phyloP scores from a whole-genome alignment of 2,888 invertebrate species.

The Julus scanicus region DNA sequence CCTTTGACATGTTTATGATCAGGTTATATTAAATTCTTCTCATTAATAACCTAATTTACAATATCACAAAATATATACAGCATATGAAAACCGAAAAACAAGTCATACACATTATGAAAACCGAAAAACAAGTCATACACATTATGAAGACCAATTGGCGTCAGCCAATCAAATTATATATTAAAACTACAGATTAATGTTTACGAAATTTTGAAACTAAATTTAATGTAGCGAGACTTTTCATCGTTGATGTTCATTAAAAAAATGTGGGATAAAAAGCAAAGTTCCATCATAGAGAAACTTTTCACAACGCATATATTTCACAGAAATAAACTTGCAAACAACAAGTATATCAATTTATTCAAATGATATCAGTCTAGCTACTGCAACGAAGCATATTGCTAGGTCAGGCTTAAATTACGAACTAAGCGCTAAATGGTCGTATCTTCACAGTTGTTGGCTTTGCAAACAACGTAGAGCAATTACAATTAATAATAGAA shows the following conservation, averaged over 20 bases:
- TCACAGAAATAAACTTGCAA: background rate
- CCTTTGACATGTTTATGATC: too few species aligned
- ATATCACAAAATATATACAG: too few species aligned
- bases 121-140: too few species aligned
- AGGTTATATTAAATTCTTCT: too few species aligned
- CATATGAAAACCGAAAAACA: too few species aligned
- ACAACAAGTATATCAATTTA: background rate
- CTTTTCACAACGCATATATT: background rate
- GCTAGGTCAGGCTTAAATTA: conserved; percentile 33
- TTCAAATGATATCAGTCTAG: background rate
- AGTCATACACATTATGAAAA: too few species aligned
- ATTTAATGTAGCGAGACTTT: background rate
- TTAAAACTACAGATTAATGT: background rate
- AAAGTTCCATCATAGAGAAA: background rate
- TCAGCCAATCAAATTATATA: too few species aligned
- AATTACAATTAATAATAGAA: conserved; percentile 27
- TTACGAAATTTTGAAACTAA: background rate
- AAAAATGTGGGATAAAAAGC: background rate
- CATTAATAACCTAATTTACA: too few species aligned
- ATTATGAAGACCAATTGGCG: too few species aligned
- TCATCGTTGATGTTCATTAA: background rate
- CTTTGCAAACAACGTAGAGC: background rate
- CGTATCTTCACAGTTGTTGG: conserved; percentile 33
- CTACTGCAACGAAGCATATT: background rate
- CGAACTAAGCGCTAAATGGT: conserved; percentile 14